Conservation (phyloP, 2,113 vertebrate genomes). For the Nannobrachium achirus region DNA sequence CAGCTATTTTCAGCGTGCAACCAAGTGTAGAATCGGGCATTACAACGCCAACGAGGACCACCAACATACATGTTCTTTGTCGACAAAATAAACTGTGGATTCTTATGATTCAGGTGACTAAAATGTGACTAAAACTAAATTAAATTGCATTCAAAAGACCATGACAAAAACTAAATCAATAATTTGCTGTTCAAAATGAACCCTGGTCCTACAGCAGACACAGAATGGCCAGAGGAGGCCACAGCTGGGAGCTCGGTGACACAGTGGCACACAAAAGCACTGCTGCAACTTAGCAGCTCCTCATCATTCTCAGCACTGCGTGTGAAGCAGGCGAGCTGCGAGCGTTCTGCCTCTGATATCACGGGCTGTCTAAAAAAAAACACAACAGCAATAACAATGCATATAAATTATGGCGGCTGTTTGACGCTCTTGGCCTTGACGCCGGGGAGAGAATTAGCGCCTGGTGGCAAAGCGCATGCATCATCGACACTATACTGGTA, state of each 20-base stretch:
- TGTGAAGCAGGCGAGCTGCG: constrained; percentile 36
- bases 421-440: constrained; percentile 41
- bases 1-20: too few species aligned
- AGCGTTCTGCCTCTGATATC: constrained; percentile 19
- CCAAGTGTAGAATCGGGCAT: too few species aligned
- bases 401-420: constrained; percentile 34
- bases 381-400: constrained; percentile 31
- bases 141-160: too few species aligned
- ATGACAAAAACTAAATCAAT: too few species aligned
- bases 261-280: constrained; percentile 61
- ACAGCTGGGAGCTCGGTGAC: constrained; percentile 13
- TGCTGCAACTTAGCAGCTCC: constrained; percentile 24
- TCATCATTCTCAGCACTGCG: too few species aligned
- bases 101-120: too few species aligned
- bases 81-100: too few species aligned
- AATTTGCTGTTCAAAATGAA: too few species aligned
- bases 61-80: too few species aligned
- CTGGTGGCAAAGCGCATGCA: constrained; percentile 52
- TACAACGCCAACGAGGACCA: too few species aligned
- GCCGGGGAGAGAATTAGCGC: constrained; percentile 52
- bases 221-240: not conserved
- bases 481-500: constrained; percentile 57
- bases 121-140: too few species aligned
- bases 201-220: not conserved
- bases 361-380: not conserved